Conservation (phyloP, 2,797 vertebrate species). For the Acipenser ruthenus region DNA sequence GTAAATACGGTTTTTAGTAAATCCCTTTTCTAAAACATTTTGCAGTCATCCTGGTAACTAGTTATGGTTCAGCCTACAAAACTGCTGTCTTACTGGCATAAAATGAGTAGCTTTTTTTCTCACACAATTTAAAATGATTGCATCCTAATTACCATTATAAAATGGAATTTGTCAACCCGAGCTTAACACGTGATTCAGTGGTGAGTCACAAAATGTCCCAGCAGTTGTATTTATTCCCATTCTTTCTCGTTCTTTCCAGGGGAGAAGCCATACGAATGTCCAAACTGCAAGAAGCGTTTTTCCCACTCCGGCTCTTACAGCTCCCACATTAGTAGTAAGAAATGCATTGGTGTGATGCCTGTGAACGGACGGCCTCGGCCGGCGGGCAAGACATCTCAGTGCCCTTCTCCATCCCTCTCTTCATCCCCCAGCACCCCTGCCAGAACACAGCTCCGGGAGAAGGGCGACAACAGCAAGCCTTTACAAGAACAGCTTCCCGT, state of each 20-base stretch:
- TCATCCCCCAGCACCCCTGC: constrained; percentile 73
- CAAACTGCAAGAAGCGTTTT: constrained; percentile 99
- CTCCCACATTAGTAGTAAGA: constrained; percentile 98
- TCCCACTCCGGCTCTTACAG: constrained; percentile 98
- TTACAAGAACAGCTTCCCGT: constrained; percentile 91
- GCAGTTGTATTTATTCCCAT: too few species aligned
- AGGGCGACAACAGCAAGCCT: constrained; percentile 83
- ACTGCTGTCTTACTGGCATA: too few species aligned
- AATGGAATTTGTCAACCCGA: too few species aligned
- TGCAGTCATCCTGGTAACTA: too few species aligned
- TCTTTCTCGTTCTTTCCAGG: constrained; percentile 49
- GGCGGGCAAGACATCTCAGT: constrained; percentile 77
- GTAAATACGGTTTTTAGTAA: too few species aligned
- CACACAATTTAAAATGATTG: too few species aligned
- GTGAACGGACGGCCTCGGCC: constrained; percentile 78
- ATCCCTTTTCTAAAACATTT: too few species aligned
- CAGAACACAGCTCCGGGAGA: constrained; percentile 79
- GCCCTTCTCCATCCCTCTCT: constrained; percentile 72
- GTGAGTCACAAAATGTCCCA: too few species aligned
- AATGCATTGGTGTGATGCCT: constrained; percentile 90
- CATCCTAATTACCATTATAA: too few species aligned
- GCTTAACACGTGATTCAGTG: too few species aligned
- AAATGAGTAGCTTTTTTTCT: too few species aligned
- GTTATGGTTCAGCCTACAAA: too few species aligned
- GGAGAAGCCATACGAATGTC: constrained; percentile 99